Percentiles rank a stretch among this genome's conserved stretches.
Conservation (phyloP, 2,888 invertebrate species). For the Zele albiditarsus region DNA sequence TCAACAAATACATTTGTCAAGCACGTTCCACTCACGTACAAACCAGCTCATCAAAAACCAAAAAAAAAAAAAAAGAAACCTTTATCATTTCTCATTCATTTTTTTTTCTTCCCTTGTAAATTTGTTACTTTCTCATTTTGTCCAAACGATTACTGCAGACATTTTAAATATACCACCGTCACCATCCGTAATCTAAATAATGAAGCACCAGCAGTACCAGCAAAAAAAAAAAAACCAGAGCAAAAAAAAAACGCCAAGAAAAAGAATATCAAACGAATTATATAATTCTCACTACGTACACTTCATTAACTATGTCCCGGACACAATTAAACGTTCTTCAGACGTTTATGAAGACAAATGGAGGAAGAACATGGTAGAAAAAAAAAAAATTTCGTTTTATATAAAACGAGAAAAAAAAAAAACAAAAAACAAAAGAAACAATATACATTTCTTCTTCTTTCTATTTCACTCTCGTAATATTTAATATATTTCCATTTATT, state of each 20-base stretch:
- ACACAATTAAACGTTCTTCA: conserved; percentile 22
- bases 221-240: neutral
- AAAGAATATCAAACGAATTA: conserved; percentile 19
- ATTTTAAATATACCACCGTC: neutral
- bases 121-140: neutral
- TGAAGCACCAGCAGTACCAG: neutral
- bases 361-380: conserved; percentile 22
- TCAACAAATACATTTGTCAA: too few relatives aligned
- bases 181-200: neutral
- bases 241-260: neutral
- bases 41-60: neutral
- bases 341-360: conserved; percentile 35
- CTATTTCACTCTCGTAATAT: too few relatives aligned
- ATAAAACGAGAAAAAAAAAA: too few relatives aligned
- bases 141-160: neutral
- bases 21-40: too few relatives aligned
- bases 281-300: conserved; percentile 10
- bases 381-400: too few relatives aligned
- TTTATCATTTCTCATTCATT: neutral
- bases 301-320: conserved; percentile 31
- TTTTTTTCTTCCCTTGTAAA: neutral
- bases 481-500: too few relatives aligned
- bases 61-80: neutral
- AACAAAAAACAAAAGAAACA: neutral
- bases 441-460: too few relatives aligned